Conservation (phyloP, 2,888 invertebrate species). For the Proisotoma minuta region DNA sequence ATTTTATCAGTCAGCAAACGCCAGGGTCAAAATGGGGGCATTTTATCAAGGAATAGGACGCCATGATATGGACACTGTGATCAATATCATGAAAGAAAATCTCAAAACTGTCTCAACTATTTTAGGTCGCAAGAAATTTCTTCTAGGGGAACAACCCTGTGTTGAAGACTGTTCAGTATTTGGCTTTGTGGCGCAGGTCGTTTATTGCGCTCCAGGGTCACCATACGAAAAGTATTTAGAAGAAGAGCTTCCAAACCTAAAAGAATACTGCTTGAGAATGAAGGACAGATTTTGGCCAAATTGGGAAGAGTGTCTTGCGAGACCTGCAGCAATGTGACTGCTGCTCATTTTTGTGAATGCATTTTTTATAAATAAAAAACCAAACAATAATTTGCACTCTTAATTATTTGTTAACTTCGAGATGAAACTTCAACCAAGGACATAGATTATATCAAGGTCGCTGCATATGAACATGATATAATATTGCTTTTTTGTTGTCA, state of each 20-base stretch:
- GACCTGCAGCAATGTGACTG: too few relatives aligned
- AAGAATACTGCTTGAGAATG: slow-evolving; percentile 35
- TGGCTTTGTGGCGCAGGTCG: slow-evolving; percentile 50
- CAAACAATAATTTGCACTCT: too few relatives aligned
- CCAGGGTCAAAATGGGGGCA: slow-evolving; percentile 11
- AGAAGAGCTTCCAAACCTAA: slow-evolving; percentile 31
- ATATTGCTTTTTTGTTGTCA: too few relatives aligned
- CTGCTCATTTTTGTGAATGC: too few relatives aligned
- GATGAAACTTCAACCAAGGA: too few relatives aligned
- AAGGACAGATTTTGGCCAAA: slow-evolving; percentile 36
- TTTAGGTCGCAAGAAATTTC: slow-evolving; percentile 37
- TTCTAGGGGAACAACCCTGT: slow-evolving; percentile 42
- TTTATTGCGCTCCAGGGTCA: slow-evolving; percentile 48
- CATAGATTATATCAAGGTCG: too few relatives aligned
- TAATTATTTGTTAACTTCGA: too few relatives aligned
- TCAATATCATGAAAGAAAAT: slow-evolving; percentile 31
- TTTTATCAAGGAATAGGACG: slow-evolving; percentile 43
- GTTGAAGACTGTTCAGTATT: slow-evolving; percentile 51
- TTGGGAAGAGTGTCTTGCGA: slow-evolving; percentile 33
- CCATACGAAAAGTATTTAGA: slow-evolving; percentile 44
- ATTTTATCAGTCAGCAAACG: slow-evolving; percentile 11
- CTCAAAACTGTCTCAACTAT: slow-evolving; percentile 33
- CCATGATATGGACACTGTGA: slow-evolving; percentile 32
- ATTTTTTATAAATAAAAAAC: too few relatives aligned
- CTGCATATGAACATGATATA: too few relatives aligned